Conservation (phyloP, 1,140 invertebrate species). For the Lepidostoma basale region DNA sequence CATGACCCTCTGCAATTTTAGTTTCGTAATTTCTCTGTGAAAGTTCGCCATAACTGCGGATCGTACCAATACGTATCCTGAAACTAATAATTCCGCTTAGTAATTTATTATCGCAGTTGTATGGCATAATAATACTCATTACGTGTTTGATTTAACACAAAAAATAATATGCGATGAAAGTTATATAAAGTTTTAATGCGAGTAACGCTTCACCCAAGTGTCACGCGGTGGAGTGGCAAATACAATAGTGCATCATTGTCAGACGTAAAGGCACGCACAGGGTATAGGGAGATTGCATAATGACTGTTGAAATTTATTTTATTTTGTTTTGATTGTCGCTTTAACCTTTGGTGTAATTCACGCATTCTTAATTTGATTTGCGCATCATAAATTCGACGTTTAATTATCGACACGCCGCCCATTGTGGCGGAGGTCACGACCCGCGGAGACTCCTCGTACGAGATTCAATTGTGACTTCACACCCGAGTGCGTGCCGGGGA, state of each 20-base stretch:
- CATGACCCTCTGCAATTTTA: too few species aligned
- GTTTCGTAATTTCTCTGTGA: too few species aligned
- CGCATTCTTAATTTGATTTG: constrained; percentile 16
- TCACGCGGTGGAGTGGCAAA: neutral
- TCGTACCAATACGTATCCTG: too few species aligned
- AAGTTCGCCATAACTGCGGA: too few species aligned
- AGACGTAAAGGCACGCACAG: neutral
- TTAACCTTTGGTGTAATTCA: neutral
- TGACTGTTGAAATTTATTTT: neutral
- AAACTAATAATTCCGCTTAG: too few species aligned
- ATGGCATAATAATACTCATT: too few species aligned
- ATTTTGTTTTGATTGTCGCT: neutral
- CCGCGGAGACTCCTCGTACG: neutral
- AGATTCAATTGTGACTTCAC: constrained; percentile 11
- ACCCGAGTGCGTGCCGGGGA: neutral
- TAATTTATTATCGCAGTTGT: too few species aligned
- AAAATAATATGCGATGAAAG: too few species aligned
- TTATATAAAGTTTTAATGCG: too few species aligned
- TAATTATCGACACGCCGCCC: constrained; percentile 8
- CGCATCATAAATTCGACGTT: constrained; percentile 10
- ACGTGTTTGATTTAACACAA: too few species aligned
- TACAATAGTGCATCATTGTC: neutral
- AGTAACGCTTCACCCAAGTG: too few species aligned
- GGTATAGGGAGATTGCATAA: neutral
- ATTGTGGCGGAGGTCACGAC: neutral